Percentiles rank a stretch among this genome's conserved stretches.
These are phyloP conservation scores for Oryctes rhinoceros DNA, from an alignment of 1,140 invertebrate genomes.

Conservation along the genomic window DNA sequence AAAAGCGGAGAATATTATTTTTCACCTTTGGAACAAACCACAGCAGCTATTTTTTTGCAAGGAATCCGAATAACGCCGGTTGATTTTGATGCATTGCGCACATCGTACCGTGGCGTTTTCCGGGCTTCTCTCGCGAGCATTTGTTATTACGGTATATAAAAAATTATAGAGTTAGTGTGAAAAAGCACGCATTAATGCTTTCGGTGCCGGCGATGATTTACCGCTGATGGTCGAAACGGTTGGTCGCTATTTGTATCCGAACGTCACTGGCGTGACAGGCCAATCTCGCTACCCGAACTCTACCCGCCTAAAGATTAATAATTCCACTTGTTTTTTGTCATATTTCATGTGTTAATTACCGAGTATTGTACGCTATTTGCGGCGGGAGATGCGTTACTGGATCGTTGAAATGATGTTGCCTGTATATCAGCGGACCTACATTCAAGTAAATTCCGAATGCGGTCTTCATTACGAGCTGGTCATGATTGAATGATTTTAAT, in stretches of 20 bases:
- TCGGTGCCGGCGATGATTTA: conserved; percentile 47
- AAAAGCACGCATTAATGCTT: conserved; percentile 44
- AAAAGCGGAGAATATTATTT: background rate
- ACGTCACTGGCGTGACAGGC: conserved; percentile 46
- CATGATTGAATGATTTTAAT: conserved; percentile 34
- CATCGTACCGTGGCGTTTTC: background rate
- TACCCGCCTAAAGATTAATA: conserved; percentile 50
- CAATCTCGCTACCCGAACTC: conserved; percentile 53
- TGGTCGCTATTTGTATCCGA: conserved; percentile 50
- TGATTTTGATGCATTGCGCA: conserved; percentile 24
- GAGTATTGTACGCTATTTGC: conserved; percentile 47
- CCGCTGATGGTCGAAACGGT: conserved; percentile 44
- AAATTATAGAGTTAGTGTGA: conserved; percentile 42
- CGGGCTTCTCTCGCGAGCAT: background rate
- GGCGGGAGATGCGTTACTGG: conserved; percentile 35
- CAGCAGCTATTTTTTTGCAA: background rate
- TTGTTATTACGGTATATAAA: conserved; percentile 30
- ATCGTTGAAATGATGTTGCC: background rate
- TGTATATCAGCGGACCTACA: background rate
- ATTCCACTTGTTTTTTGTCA: conserved; percentile 53
- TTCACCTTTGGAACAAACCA: background rate
- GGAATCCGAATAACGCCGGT: background rate
- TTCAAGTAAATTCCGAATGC: background rate
- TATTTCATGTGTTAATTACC: conserved; percentile 52
- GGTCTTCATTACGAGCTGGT: conserved; percentile 16